A percentile compares a stretch with the other conserved stretches of the same genome.
These are phyloP conservation scores for Psilopsiagon aurifrons DNA, from an alignment of 2,113 vertebrate genomes.

Conservation along the genomic window DNA sequence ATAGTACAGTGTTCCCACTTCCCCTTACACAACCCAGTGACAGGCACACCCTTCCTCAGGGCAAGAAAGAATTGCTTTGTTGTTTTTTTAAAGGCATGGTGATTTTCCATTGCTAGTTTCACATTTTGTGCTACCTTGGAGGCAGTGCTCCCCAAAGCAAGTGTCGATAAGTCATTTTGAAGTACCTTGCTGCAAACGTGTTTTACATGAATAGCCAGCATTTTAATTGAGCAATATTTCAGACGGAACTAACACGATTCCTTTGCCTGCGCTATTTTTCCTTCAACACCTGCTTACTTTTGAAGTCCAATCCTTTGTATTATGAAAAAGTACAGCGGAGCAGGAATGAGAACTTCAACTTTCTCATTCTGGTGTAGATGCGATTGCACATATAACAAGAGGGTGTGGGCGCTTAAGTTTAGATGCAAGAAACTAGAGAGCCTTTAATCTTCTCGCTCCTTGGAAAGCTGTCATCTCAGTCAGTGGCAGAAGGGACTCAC, in stretches of 20 bases:
- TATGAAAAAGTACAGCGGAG: background rate
- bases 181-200: conserved; percentile 26
- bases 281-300: conserved; percentile 16
- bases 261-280: conserved; percentile 14
- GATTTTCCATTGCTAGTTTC: conserved; percentile 33
- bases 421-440: background rate
- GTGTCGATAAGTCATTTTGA: background rate
- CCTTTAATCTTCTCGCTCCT: background rate
- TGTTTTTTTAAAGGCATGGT: background rate
- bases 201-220: background rate
- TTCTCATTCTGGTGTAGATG: background rate
- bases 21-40: conserved; percentile 17
- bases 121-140: conserved; percentile 12
- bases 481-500: background rate
- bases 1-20: conserved; percentile 15
- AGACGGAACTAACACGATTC: background rate
- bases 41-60: conserved; percentile 41
- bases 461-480: background rate
- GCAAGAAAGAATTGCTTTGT: conserved; percentile 8
- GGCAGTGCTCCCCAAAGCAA: conserved; percentile 4
- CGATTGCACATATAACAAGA: background rate
- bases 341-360: background rate
- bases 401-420: background rate
- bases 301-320: background rate
- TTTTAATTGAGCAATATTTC: conserved; percentile 24